Evolutionary conservation across 2,113 vertebrate species (phyloP), one percentile per base, ranked within the genome.

Genomic region (Callorhinus ursinus): DNA sequence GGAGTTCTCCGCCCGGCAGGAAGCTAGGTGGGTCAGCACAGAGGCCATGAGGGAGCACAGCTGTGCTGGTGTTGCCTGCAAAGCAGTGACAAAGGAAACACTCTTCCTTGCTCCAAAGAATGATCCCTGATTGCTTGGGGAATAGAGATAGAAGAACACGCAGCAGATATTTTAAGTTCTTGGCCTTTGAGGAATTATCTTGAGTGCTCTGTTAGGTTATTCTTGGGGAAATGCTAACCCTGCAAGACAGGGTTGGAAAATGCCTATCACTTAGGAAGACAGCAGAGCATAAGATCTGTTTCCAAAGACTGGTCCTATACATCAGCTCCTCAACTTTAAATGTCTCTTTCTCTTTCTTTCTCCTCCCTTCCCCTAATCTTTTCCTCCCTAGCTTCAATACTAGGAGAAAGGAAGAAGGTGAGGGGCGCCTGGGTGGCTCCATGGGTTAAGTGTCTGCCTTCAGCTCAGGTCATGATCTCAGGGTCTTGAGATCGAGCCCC

Each of bases 151-250:
- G 80, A 88, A 18, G 92, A 80, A 65, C 89, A 95, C 3, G 57
- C 33, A 21, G 69, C 49, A 65, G 61, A 63, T 96, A 92, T 77
- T 97, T 71, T 76, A 95, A 42, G 57, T 24, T 46, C 15, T 31
- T 53, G 86, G 97, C 74, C 96, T 89, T 97, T 97, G 89, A 97
- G 96, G 92, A 92, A 96, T 96, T 88, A 98, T 96, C 88, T 84
- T 53, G 59, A 93, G 88, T 92, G 76, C 51, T 97, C 96, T 90
- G 59, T 92, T 65, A 77, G 83, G 81, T 90, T 98, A 96, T 97
- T 96, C 82, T 97, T 26, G 22, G 53, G 86, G 39, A 92, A 92
- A 92, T 93, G 96, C 97, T 97, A 95, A 95, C 51, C 69, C 86
- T 96, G 97, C 95, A 93, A 49, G 89, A 72, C 84, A 71, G 93